phyloP scores from a whole-genome alignment of 2,113 vertebrate genomes.

The Bettongia penicillata region DNA sequence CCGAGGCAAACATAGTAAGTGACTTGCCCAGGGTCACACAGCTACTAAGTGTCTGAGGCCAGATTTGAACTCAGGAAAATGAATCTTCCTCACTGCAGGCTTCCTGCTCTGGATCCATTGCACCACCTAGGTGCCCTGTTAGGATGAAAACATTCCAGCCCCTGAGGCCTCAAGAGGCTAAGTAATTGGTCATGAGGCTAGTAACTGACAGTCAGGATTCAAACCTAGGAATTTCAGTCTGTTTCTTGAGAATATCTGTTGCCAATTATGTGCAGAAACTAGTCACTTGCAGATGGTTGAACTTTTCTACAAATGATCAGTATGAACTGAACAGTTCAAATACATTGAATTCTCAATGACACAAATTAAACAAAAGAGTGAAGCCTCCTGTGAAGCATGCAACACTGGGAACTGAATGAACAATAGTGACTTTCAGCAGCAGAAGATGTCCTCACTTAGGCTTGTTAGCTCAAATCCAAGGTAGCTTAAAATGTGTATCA shows the following conservation, averaged over 20 bases:
- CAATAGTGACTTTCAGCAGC: background rate
- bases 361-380: constrained; percentile 27
- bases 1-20: too few species aligned
- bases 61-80: too few species aligned
- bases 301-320: constrained; percentile 46
- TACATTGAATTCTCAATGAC: constrained; percentile 52
- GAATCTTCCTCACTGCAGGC: too few species aligned
- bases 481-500: background rate
- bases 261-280: background rate
- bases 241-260: background rate
- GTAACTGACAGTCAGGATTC: background rate
- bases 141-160: background rate
- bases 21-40: too few species aligned
- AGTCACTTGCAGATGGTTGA: constrained; percentile 30
- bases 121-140: background rate
- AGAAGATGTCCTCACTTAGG: background rate
- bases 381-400: background rate
- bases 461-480: constrained; percentile 8
- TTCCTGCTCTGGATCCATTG: background rate
- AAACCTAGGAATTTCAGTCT: background rate
- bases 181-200: background rate
- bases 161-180: background rate
- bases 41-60: too few species aligned
- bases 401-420: background rate
- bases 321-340: constrained; percentile 44